Percentiles rank a stretch among this genome's conserved stretches.
phyloP scores from a whole-genome alignment of 2,888 invertebrate species.

The Tupiocoris notatus region DNA sequence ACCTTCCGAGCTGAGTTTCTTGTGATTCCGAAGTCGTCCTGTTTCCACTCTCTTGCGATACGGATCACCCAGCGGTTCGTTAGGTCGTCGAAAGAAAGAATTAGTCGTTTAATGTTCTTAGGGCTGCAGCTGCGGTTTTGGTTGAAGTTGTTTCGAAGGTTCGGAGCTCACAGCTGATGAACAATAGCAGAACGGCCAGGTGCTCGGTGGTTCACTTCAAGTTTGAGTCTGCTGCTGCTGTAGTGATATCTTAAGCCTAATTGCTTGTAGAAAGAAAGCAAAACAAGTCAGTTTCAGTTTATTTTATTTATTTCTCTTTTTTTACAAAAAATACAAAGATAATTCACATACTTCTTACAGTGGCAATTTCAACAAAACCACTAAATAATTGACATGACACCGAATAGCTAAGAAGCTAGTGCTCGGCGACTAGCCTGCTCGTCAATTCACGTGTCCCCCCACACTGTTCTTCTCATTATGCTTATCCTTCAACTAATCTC shows the following conservation, averaged over 20 bases:
- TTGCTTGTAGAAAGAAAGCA: not conserved
- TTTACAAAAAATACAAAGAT: too few relatives aligned
- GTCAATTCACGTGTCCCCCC: too few relatives aligned
- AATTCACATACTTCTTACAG: too few relatives aligned
- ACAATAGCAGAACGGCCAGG: not conserved
- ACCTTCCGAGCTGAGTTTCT: too few relatives aligned
- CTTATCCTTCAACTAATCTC: too few relatives aligned
- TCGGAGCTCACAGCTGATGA: not conserved
- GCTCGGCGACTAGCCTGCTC: too few relatives aligned
- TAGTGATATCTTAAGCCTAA: not conserved
- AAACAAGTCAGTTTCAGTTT: too few relatives aligned
- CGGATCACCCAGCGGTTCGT: not conserved
- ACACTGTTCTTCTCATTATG: too few relatives aligned
- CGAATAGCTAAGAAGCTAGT: too few relatives aligned
- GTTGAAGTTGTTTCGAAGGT: not conserved
- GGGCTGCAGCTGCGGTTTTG: not conserved
- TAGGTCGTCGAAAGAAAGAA: not conserved
- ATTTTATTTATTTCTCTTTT: too few relatives aligned
- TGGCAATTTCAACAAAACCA: too few relatives aligned
- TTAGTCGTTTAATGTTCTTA: not conserved
- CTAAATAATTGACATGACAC: too few relatives aligned
- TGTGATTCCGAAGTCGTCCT: not conserved
- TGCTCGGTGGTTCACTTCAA: not conserved
- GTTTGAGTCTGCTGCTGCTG: not conserved
- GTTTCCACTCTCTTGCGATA: not conserved